Base-by-base conservation (phyloP, 2,888 invertebrate species). In the Eupithecia vulgata region DNA sequence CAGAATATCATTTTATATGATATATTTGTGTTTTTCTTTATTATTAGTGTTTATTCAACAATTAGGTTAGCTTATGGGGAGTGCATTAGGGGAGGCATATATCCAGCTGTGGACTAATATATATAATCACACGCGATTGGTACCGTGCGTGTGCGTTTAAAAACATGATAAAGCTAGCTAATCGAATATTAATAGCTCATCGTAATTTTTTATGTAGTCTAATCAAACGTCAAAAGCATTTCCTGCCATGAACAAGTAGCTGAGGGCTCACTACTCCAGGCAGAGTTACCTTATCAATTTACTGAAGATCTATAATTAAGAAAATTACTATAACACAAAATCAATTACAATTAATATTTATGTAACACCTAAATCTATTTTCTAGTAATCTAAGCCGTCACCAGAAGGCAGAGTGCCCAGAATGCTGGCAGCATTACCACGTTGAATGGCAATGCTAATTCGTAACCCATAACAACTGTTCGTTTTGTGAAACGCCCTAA, bases 51-150 rank as follows among this genome's bases (percentile, higher is more conserved):
- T 42, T 42, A 15, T 42, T 42, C 4, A 42, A 42, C 42, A 42
- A 42, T 42, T 15, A 42, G 5, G 42, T 42, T 0, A 15, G 42
- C 5, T 5, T 6, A 15, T 42, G 7, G 15, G 2, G 30, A 30
- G 30, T 30, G 30, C 30, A 30, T 30, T 30, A 30, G 30, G 30
- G 30, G 30, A 30, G 30, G 30, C 30, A 1, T 30, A 30, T 30
- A 4, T 30, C 30, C 30, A 30, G 30, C 30, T 30, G 30, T 30
- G 30, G 30, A 30, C 30, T 30, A n/a, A n/a, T n/a, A n/a, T n/a
- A n/a, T 52, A 40, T 15, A 52, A 37, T 12, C 21, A 12, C 76
- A 78, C 77, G 78, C 78, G 68, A 78, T 78, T 65, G 30, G 61
- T 17, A 61, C 25, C 40, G 37, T 37, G 57, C 73, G 73, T 74